Base-by-base conservation (phyloP, 1,140 invertebrate species). In the Geopemphigus sp. region DNA sequence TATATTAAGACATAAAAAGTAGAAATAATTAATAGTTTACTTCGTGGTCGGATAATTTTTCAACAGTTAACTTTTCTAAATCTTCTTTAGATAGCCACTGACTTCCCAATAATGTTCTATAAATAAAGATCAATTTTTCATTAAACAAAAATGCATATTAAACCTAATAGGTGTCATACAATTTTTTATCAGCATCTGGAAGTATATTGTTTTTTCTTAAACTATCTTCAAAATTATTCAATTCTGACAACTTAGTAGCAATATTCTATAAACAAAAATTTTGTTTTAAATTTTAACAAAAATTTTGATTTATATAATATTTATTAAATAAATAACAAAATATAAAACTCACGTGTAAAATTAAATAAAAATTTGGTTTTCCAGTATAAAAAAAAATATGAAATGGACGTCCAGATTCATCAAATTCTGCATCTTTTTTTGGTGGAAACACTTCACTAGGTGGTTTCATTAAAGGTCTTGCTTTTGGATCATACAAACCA, bases 381-480 rank as follows among this genome's bases (percentile, higher is more conserved):
- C 88, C 89, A 1, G 96, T 98, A 84, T 98, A 98, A 87, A 97
- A 98, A 80, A 98, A 86, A 70, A 89, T 91, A 87, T 97, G 93
- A 86, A 90, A 91, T 6, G 97, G 96, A 84, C 95, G 88, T 1
- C 96, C 97, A 82, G 88, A 89, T 83, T 90, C 87, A 87, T 96
- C 95, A 89, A 98, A 98, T 86, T 97, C 91, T 19, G 95, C 95
- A 76, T 90, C 93, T 90, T 95, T 95, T 80, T 88, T 88, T 45
- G 89, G 87, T n/a, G 94, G 93, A 87, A 93, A 95, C 29, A 97
- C 87, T 86, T 95, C 90, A 83, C 91, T 89, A 45, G 96, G 95
- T 45, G 92, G 91, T 83, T 90, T 92, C 93, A 98, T 94, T 1
- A 92, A 84, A 0, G 97, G 96, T 70, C 93, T 87, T 6, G 96